Conservation (phyloP, 2,113 vertebrate genomes). For the Paradisaea rubra region DNA sequence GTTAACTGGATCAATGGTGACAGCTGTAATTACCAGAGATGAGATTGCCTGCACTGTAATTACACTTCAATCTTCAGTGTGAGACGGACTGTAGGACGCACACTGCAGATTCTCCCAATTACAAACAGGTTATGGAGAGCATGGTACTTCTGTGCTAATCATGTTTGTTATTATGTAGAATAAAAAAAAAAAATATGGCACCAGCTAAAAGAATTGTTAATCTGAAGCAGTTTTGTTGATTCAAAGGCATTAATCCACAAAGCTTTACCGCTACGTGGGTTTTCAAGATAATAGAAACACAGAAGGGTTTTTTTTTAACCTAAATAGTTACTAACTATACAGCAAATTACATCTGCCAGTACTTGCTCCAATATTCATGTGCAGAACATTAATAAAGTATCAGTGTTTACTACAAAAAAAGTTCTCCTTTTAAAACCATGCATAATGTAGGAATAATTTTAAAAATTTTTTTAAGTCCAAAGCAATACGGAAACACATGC, state of each 20-base stretch:
- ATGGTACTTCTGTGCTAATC: slow-evolving; percentile 53
- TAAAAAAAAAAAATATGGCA: slow-evolving; percentile 5
- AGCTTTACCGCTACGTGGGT: neutral
- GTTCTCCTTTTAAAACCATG: neutral
- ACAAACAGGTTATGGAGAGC: slow-evolving; percentile 50
- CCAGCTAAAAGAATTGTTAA: slow-evolving; percentile 50
- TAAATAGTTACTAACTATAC: neutral
- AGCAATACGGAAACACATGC: neutral
- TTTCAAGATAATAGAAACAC: slow-evolving; percentile 32
- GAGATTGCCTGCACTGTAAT: slow-evolving; percentile 78
- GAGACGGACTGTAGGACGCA: slow-evolving; percentile 65
- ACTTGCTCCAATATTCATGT: neutral
- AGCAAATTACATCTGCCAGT: neutral
- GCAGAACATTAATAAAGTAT: slow-evolving; percentile 28
- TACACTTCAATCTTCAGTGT: slow-evolving; percentile 69
- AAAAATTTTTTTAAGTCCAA: neutral
- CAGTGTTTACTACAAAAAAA: slow-evolving; percentile 17
- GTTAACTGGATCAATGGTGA: slow-evolving; percentile 80
- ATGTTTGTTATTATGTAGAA: slow-evolving; percentile 60
- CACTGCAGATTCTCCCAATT: slow-evolving; percentile 59
- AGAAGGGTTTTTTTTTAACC: neutral
- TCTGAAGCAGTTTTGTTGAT: slow-evolving; percentile 57
- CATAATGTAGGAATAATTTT: neutral
- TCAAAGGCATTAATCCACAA: slow-evolving; percentile 42
- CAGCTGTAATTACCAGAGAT: slow-evolving; percentile 80